Evolutionary conservation across 2,888 invertebrate genomes (phyloP).

Genomic region (Lycophotia porphyrea): DNA sequence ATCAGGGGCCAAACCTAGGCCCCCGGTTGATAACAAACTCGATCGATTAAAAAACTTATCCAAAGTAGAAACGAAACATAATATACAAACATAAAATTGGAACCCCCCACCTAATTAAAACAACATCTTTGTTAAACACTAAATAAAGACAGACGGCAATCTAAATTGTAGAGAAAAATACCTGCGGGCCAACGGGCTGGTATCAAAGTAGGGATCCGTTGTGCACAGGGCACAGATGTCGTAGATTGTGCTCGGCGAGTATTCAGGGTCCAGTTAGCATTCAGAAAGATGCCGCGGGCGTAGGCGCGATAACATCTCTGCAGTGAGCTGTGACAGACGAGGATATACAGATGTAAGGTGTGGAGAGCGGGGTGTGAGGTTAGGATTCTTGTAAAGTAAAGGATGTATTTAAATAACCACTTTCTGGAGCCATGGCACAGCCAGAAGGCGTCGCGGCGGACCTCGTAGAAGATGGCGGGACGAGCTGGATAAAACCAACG

Average conservation of each 20-base stretch:
- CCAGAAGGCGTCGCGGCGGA: no score
- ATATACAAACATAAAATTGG: background rate
- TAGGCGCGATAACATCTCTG: slow-evolving; percentile 86
- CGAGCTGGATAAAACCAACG: no score
- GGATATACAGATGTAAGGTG: slow-evolving; percentile 42
- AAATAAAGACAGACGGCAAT: slow-evolving; percentile 80
- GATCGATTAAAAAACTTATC: background rate
- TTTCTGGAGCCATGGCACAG: no score
- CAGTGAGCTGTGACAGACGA: slow-evolving; percentile 74
- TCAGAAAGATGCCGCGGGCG: slow-evolving; percentile 88
- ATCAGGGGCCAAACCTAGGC: background rate
- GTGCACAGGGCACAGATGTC: slow-evolving; percentile 77
- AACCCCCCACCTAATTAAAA: slow-evolving; percentile 44
- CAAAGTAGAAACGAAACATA: background rate
- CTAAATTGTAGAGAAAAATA: slow-evolving; percentile 87
- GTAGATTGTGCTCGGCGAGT: slow-evolving; percentile 79
- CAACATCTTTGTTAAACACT: slow-evolving; percentile 69
- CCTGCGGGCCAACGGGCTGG: slow-evolving; percentile 78
- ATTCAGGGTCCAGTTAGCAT: slow-evolving; percentile 87
- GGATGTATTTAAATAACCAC: no score
- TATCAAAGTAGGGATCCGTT: slow-evolving; percentile 82
- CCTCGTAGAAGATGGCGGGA: no score
- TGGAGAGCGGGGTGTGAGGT: slow-evolving; percentile 2
- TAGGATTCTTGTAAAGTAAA: background rate
- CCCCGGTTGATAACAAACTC: background rate